Conservation (phyloP, 2,113 vertebrate species). For the Thinocorus orbignyianus region DNA sequence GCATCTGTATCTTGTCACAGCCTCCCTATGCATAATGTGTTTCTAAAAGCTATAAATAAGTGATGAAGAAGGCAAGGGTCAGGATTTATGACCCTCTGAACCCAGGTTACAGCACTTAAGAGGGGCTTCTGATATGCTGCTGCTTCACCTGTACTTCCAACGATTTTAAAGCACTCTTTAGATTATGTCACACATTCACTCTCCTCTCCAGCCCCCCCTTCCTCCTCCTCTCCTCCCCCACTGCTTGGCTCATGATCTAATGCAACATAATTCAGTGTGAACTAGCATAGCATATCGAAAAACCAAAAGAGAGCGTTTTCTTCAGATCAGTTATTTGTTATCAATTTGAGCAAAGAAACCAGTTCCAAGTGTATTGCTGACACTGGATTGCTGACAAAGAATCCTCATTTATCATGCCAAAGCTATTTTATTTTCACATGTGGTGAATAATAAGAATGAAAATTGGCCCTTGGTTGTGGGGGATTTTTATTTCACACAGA, state of each 20-base stretch:
- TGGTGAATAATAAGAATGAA: conserved; percentile 57
- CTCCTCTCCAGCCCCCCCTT: neutral
- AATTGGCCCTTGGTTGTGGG: conserved; percentile 31
- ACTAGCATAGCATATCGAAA: neutral
- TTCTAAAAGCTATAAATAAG: neutral
- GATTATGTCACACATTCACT: neutral
- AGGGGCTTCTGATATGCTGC: neutral
- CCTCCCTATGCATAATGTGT: neutral
- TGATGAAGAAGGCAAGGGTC: neutral
- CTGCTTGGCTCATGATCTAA: neutral
- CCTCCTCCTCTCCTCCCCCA: neutral
- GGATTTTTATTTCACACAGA: conserved; percentile 42
- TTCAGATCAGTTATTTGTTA: conserved; percentile 41
- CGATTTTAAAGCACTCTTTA: neutral
- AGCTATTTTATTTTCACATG: conserved; percentile 52
- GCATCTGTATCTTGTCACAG: neutral
- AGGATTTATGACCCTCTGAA: neutral
- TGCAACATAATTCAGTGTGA: conserved; percentile 12
- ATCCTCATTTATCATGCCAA: conserved; percentile 58
- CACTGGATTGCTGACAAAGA: conserved; percentile 26
- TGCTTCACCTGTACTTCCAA: neutral
- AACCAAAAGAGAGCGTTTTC: conserved; percentile 14
- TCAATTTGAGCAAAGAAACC: conserved; percentile 14
- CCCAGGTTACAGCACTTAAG: neutral
- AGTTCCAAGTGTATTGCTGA: conserved; percentile 40